Conservation (phyloP, 2,797 vertebrate genomes). For the Pipistrellus nathusii region DNA sequence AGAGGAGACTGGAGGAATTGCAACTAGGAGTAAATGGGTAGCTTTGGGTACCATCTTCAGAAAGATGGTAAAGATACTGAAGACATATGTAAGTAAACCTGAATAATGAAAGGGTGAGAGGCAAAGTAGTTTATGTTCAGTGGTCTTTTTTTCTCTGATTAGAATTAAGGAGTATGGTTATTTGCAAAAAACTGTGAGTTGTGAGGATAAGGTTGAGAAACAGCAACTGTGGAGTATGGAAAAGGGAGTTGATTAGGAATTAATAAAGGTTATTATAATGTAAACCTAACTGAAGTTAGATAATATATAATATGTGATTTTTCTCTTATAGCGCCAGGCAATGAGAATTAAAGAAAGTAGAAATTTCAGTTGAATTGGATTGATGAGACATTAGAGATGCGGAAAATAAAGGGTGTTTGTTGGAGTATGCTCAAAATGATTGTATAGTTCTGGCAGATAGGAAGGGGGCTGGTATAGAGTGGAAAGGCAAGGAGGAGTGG, state of each 20-base stretch:
- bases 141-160: background rate
- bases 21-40: background rate
- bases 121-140: background rate
- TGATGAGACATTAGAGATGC: background rate
- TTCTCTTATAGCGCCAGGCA: background rate
- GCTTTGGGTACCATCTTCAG: constrained; percentile 14
- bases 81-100: background rate
- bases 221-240: background rate
- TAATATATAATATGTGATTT: background rate
- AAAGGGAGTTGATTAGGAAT: background rate
- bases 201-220: background rate
- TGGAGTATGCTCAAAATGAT: background rate
- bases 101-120: background rate
- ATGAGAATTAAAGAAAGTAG: constrained; percentile 21
- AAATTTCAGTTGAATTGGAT: background rate
- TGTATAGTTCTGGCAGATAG: background rate
- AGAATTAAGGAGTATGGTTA: background rate
- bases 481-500: background rate
- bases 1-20: background rate
- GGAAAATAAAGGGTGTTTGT: background rate
- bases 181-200: background rate
- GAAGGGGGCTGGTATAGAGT: background rate
- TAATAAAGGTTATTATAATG: constrained; percentile 4
- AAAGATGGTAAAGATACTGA: constrained; percentile 3
- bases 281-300: constrained; percentile 1